A percentile compares a stretch with the other conserved stretches of the same genome.
Conservation (phyloP, 2,113 vertebrate genomes). For the Arothron firmamentum region DNA sequence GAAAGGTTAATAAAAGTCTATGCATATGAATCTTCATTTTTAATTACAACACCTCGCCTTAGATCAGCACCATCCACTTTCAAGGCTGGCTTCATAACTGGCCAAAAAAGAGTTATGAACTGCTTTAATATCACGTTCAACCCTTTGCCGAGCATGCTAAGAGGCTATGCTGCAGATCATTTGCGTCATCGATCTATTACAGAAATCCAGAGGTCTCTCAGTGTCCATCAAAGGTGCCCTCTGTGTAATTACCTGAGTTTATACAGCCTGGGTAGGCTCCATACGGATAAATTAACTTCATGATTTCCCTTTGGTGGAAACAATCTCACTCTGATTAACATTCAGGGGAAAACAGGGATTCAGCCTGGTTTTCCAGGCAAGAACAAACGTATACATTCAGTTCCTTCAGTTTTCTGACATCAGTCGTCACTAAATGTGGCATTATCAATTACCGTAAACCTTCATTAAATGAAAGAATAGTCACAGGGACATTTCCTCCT, state of each 20-base stretch:
- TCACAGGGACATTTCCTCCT: neutral
- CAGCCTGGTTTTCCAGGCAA: neutral
- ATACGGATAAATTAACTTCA: slow-evolving; percentile 11
- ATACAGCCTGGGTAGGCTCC: slow-evolving; percentile 9
- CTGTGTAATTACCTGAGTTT: slow-evolving; percentile 1
- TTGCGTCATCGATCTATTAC: neutral
- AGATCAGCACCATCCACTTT: slow-evolving; percentile 5
- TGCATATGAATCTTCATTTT: slow-evolving; percentile 31
- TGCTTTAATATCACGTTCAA: neutral
- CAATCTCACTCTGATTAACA: slow-evolving; percentile 29
- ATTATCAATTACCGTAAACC: slow-evolving; percentile 25
- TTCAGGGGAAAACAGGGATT: too few relatives aligned
- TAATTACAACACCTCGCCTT: slow-evolving; percentile 39
- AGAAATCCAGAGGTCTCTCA: neutral
- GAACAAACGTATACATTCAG: too few relatives aligned
- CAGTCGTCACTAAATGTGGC: slow-evolving; percentile 27
- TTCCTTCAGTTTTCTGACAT: slow-evolving; percentile 6
- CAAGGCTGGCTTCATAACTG: neutral
- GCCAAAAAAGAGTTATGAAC: neutral
- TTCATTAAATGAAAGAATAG: slow-evolving; percentile 18
- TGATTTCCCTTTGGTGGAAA: slow-evolving; percentile 41
- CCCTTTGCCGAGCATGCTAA: neutral
- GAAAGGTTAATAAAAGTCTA: slow-evolving; percentile 10
- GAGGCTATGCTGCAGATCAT: neutral
- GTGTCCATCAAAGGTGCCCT: neutral